phyloP scores from a whole-genome alignment of 37 sponge, comb jelly and placozoan species.

The Lycopodina hypogea region DNA sequence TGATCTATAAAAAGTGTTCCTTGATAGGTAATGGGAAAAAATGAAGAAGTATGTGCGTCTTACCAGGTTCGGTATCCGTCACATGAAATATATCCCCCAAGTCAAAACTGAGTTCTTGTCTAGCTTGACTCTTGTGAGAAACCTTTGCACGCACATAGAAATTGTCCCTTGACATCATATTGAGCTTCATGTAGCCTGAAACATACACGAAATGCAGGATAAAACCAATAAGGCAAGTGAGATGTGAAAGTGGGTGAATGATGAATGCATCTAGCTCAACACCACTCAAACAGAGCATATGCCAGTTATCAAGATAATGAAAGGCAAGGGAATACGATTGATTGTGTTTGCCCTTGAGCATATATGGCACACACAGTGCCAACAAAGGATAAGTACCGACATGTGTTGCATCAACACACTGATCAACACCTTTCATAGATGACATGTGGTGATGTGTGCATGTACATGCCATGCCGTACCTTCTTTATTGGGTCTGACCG shows the following conservation, averaged over 20 bases:
- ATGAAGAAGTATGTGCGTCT: too few relatives aligned
- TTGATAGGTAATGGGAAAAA: too few relatives aligned
- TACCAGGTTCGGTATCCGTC: conserved; percentile 39
- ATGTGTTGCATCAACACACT: too few relatives aligned
- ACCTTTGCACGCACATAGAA: conserved; percentile 34
- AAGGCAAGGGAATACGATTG: not conserved
- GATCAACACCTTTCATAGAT: too few relatives aligned
- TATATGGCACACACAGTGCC: too few relatives aligned
- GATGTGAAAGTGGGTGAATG: not conserved
- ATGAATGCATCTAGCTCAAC: not conserved
- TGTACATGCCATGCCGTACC: too few relatives aligned
- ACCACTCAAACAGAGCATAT: not conserved
- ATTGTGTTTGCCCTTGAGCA: too few relatives aligned
- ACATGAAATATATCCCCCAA: conserved; percentile 41
- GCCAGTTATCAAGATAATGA: not conserved
- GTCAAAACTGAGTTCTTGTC: conserved; percentile 14
- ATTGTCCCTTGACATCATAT: conserved; percentile 8
- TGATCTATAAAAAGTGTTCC: too few relatives aligned
- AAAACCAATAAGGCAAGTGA: not conserved
- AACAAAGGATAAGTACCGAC: too few relatives aligned
- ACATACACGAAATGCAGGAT: not conserved
- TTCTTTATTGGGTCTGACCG: conserved; percentile 1
- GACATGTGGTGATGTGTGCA: too few relatives aligned
- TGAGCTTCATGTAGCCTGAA: not conserved
- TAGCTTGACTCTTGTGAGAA: not conserved